A percentile compares a stretch with the other conserved stretches of the same genome.
phyloP scores from a whole-genome alignment of 1,140 invertebrate species.

The Zaprionus inermis region DNA sequence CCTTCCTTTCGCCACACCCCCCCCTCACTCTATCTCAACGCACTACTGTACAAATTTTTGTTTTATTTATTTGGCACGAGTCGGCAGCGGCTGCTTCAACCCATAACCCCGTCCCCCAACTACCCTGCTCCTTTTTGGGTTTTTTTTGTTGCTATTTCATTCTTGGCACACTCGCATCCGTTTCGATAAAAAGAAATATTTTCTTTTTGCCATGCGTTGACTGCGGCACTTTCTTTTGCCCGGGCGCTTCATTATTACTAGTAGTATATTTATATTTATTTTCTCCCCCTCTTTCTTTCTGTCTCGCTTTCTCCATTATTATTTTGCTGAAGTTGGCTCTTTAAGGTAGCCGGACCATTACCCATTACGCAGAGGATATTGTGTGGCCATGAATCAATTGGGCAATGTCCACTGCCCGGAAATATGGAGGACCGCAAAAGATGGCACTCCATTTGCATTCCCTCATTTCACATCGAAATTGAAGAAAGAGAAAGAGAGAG shows the following conservation, averaged over 20 bases:
- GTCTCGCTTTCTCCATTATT: conserved; percentile 32
- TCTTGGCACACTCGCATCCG: conserved; percentile 82
- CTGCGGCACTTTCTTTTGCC: conserved; percentile 59
- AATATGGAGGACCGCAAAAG: conserved; percentile 71
- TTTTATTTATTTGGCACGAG: conserved; percentile 67
- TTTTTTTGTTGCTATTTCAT: conserved; percentile 66
- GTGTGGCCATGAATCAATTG: conserved; percentile 79
- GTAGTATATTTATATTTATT: conserved; percentile 75
- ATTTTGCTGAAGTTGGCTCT: conserved; percentile 74
- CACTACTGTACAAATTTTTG: conserved; percentile 50
- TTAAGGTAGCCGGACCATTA: conserved; percentile 63
- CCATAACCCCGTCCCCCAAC: background rate
- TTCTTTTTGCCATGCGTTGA: conserved; percentile 78
- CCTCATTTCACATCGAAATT: background rate
- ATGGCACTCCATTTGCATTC: conserved; percentile 75
- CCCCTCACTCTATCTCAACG: background rate
- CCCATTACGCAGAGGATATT: conserved; percentile 80
- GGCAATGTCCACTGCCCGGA: conserved; percentile 76
- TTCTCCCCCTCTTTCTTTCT: conserved; percentile 32
- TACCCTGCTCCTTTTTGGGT: conserved; percentile 3
- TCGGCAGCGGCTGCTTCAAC: conserved; percentile 16
- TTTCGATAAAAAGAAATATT: conserved; percentile 84
- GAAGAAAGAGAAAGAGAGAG: background rate
- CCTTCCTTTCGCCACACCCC: background rate
- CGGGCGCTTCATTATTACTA: conserved; percentile 74